Evolutionary conservation across 2,113 vertebrate genomes (phyloP).

Genomic region (Campylorhamphus procurvoides): DNA sequence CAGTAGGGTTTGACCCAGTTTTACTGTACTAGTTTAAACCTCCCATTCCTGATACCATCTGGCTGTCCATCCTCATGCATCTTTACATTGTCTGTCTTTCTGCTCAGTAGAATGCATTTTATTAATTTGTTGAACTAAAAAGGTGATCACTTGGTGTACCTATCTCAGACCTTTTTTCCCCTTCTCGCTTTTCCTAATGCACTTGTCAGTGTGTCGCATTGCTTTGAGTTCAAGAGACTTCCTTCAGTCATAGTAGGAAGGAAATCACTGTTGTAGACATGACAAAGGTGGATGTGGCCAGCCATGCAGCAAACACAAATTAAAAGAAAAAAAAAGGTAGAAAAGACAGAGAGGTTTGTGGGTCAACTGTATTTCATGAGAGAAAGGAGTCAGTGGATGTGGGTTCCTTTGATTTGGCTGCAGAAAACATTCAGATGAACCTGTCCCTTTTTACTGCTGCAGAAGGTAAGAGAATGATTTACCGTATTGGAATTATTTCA

Average conservation of each 20-base stretch:
- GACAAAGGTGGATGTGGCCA: slow-evolving; percentile 71
- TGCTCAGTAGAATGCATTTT: not conserved
- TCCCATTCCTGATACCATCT: not conserved
- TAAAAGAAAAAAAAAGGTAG: slow-evolving; percentile 14
- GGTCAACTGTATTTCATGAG: slow-evolving; percentile 43
- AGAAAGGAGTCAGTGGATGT: not conserved
- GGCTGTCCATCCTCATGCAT: not conserved
- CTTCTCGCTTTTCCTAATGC: not conserved
- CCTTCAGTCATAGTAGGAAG: slow-evolving; percentile 42
- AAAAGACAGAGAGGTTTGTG: slow-evolving; percentile 54
- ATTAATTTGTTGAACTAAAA: not conserved
- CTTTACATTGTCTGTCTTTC: not conserved
- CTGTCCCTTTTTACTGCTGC: slow-evolving; percentile 52
- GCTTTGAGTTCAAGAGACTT: slow-evolving; percentile 28
- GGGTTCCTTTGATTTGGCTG: slow-evolving; percentile 16
- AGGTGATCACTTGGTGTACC: not conserved
- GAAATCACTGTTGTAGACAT: slow-evolving; percentile 53
- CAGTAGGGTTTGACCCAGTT: not conserved
- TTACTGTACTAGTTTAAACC: not conserved
- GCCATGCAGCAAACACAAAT: slow-evolving; percentile 70
- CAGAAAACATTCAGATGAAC: slow-evolving; percentile 31
- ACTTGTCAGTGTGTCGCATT: slow-evolving; percentile 30
- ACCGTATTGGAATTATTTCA: not conserved
- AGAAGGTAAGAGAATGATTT: slow-evolving; percentile 57
- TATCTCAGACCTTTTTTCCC: not conserved